These are phyloP conservation scores for Caenorhabditis macrosperma DNA, from an alignment of 2,888 invertebrate genomes.

Conservation along the genomic window DNA sequence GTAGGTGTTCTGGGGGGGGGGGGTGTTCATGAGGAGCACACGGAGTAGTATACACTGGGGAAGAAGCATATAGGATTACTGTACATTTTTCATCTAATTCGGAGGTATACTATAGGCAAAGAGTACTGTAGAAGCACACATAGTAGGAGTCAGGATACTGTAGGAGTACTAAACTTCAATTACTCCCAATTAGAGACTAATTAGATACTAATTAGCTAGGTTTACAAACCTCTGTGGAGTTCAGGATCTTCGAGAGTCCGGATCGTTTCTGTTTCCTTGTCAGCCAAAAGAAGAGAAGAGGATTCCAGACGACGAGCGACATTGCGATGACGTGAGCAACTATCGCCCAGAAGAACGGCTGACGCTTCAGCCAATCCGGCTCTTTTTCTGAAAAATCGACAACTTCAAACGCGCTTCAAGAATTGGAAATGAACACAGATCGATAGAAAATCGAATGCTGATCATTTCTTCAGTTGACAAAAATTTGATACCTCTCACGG, in stretches of 20 bases:
- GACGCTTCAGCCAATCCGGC: conserved; percentile 70
- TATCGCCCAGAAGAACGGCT: conserved; percentile 79
- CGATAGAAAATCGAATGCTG: too few species aligned
- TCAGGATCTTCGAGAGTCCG: conserved; percentile 75
- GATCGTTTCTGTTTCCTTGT: conserved; percentile 79
- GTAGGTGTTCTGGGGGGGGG: background rate
- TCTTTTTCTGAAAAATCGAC: conserved; percentile 74
- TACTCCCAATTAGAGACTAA: background rate
- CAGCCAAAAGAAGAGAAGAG: conserved; percentile 80
- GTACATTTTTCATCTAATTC: too few species aligned
- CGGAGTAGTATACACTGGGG: too few species aligned
- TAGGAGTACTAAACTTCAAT: too few species aligned
- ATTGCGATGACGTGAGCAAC: conserved; percentile 79
- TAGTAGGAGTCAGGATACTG: too few species aligned
- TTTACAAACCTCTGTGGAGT: conserved; percentile 77
- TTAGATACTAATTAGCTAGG: background rate
- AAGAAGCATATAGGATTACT: too few species aligned
- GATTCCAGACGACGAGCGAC: conserved; percentile 79
- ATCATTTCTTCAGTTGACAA: too few species aligned
- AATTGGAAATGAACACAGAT: too few species aligned
- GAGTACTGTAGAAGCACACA: background rate
- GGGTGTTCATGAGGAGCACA: conserved; percentile 10
- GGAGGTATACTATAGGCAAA: too few species aligned
- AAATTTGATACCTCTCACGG: background rate
- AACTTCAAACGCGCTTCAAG: too few species aligned